Evolutionary conservation across 2,113 vertebrate species (phyloP), one percentile per base, ranked within the genome.

Genomic region (Leptobrachium leishanense): DNA sequence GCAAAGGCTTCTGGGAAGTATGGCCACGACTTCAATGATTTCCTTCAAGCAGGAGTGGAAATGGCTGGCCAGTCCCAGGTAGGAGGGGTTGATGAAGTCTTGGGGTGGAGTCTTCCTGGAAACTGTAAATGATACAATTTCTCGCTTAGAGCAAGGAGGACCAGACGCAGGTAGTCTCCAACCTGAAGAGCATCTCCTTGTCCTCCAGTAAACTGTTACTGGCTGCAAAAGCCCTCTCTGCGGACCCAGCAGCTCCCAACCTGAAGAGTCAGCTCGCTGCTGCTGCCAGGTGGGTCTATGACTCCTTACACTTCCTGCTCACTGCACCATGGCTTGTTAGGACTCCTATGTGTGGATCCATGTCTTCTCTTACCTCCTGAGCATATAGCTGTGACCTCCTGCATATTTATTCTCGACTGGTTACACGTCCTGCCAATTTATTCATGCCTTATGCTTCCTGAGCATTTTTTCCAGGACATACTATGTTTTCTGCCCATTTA

Each of bases 141-240:
- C 11, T 20, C 12, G 4, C 84, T 42, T 87, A 99, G 97, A 95
- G 92, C 75, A 98, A 94, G 68, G 96, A 98, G 79, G 96, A 97
- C 83, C 95, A 94, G 77, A 93, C 93, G 0, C 96, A 98, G 87
- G 96, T 99, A 64, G 95, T 98, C 65, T 97, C 94, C 7, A 98
- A 99, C 89, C 89, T 99, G 85, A 98, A 98, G 92, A 96, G 96
- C 62, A 98, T 99, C 88, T 99, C 97, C 83, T 96, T 99, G 95
- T 97, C 97, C 31, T 99, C 97, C 81, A 98, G 96, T 88, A 99
- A 98, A 87, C 92, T 99, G 44, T 90, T 99, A 31, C 87, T 99
- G 82, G 92, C 96, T 6, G 97, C 96, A 72, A 99, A 99, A 84
- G 97, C 94, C 0, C 90, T 99, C n/a, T 97, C 97, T 39, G 97